phyloP scores from a whole-genome alignment of 64 coral and sea anemone genomes.

The Dendronephthya gigantea region DNA sequence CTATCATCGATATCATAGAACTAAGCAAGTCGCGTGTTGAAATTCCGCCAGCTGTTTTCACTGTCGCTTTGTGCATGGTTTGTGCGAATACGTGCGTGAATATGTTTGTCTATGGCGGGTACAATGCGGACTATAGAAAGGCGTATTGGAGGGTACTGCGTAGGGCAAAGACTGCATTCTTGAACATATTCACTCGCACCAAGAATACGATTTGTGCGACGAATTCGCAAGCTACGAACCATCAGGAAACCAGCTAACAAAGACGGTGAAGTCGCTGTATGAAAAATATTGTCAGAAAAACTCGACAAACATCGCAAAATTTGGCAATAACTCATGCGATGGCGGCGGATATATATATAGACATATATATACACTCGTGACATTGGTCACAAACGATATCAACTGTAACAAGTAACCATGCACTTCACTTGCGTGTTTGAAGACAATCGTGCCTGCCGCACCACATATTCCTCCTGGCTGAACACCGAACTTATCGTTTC shows the following conservation, averaged over 20 bases:
- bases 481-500: background rate
- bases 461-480: no score
- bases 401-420: no score
- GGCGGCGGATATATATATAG: no score
- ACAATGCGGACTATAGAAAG: conserved; percentile 57
- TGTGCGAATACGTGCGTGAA: conserved; percentile 63
- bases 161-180: background rate
- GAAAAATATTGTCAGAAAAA: no score
- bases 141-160: conserved; percentile 40
- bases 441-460: no score
- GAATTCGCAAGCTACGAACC: background rate
- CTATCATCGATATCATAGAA: conserved; percentile 62
- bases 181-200: background rate
- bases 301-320: no score
- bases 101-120: conserved; percentile 66
- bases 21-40: background rate
- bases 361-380: no score
- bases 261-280: no score
- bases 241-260: background rate
- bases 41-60: conserved; percentile 25
- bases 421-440: no score
- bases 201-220: no score
- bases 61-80: conserved; percentile 53
- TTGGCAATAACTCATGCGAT: no score
- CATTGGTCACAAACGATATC: no score